Evolutionary conservation across 2,797 vertebrate species (phyloP), one percentile per base, ranked within the genome.

Genomic region (Poeciliopsis presidionis): DNA sequence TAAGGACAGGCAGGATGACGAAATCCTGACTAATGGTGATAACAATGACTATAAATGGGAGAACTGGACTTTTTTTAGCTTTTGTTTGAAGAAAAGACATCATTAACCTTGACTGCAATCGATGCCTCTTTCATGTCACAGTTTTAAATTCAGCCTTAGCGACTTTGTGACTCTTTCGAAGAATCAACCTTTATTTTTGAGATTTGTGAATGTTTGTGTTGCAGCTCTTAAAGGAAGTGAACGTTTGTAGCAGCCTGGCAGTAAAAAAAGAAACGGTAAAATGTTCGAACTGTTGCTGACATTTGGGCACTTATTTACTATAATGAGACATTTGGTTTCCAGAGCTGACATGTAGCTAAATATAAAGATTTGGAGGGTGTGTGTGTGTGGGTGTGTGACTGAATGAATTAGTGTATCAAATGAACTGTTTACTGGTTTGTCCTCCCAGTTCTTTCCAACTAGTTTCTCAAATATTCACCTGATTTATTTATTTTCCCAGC

Each of bases 401-500:
- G 25, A 71, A 71, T 16, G 25, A 71, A 71, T 16, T 46, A 7
- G 1, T 28, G 41, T 4, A 45, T 43, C 12, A 46, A 45, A 28
- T 43, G 41, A 46, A 4, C 12, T 3, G 39, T n/a, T 14, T 13
- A 1, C 5, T 43, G 43, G n/a, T 25, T 28, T 41, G 3, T 12
- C 1, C 63, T 25, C 18, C 36, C 36, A 22, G 20, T 39, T 46
- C 25, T 20, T 28, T 71, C 25, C 59, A 25, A 46, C n/a, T 73
- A 57, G 69, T 85, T 74, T 49, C 20, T 41, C 20, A 41, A 25
- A 41, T 12, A 12, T 12, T 67, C 76, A 46, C 45, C 20, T 78
- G 46, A 5, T 87, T 74, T 88, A 71, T 53, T 9, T 53, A 1
- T 51, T 88, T 74, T 71, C 72, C 72, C 53, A 41, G 20, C 83